Base-by-base conservation (phyloP, 37 sponge, comb jelly and placozoan genomes). In the Mnemiopsis leidyi region DNA sequence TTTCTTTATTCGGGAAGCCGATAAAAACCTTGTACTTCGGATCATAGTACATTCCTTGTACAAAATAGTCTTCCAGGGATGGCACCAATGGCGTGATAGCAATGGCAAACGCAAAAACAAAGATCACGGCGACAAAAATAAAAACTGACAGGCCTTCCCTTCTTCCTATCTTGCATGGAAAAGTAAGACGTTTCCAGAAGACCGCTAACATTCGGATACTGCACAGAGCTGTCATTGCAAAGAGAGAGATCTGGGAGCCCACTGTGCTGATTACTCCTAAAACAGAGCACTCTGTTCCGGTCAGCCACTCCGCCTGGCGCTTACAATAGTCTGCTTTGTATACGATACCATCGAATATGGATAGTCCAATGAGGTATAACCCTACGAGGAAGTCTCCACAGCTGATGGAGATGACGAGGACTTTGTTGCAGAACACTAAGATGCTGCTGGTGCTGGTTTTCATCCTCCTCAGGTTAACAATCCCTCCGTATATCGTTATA, bases 1-100 rank as follows among this genome's bases (percentile, higher is more conserved):
- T 5, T 3, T 28, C 73, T 69, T 69, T 69, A 25, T 69, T 69
- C 2, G 73, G 73, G n/a, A 69, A 69, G 29, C 73, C 73, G 29
- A 69, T 69, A 25, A 69, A 69, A 3, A 69, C 3, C 73, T 69
- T 69, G 73, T 69, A 69, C 2, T 5, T 20, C 21, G 73, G 73
- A 69, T 69, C 73, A 25, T 69, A 69, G n/a, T 28, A 69, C 73
- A 69, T 69, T 3, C 73, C 73, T 25, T 69, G 73, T 25, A 69
- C 73, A 69, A 69, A 69, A 25, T 69, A 69, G 73, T 69, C 73
- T 25, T 69, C 73, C 7, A 69, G 29, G 29, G 73, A 21, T 2
- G 73, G 9, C 2, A 69, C 29, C 73, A 69, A 69, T 23, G 73
- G 73, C 21, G 29, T 69, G 29, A 69, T 3, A n/a, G 73, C 73